Base-by-base conservation (phyloP, 37 sponge, comb jelly and placozoan genomes). In the Cladorhizidae sp. region DNA sequence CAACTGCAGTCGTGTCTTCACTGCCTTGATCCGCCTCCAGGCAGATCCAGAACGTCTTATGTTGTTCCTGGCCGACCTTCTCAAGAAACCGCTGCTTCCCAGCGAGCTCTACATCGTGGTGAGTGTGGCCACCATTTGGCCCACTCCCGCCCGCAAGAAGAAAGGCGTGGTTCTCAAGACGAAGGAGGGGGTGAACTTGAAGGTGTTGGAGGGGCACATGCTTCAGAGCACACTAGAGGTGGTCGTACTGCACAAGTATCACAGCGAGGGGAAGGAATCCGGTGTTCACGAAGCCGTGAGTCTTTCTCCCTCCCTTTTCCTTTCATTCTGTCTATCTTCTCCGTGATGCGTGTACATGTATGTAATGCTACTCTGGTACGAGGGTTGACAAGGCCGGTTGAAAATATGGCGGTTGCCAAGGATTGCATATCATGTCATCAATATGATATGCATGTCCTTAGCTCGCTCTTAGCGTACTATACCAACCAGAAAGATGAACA, bases 21-120 rank as follows among this genome's bases (percentile, higher is more conserved):
- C 83, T 64, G 88, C 78, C n/a, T 28, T 88, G 31, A 56, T 83
- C n/a, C 72, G 88, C 15, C 65, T 88, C 29, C 88, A 76, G 29
- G 77, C 79, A 32, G 84, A 82, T 25, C 3, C 26, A 0, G 84
- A 88, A 5, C 64, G 85, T n/a, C 31, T 88, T 51, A 78, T 79
- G 20, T 77, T 76, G 49, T 49, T 88, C 31, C 39, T 43, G 31
- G 82, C 35, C 51, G 88, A 88, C 32, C 88, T 88, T 20, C 40
- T 88, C 23, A 76, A 74, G 40, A 82, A 82, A 51, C 85, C 88
- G 14, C 71, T 77, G 49, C n/a, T 26, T n/a, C 40, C 61, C 28
- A 51, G 57, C 38, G 77, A 88, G 63, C 50, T 78, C 1, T 73
- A 62, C 1, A 45, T 78, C 11, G 49, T 88, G 9, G 39, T 64